A percentile compares a stretch with the other conserved stretches of the same genome.
Conservation (phyloP, 1,140 invertebrate species). For the Euschistus heros region DNA sequence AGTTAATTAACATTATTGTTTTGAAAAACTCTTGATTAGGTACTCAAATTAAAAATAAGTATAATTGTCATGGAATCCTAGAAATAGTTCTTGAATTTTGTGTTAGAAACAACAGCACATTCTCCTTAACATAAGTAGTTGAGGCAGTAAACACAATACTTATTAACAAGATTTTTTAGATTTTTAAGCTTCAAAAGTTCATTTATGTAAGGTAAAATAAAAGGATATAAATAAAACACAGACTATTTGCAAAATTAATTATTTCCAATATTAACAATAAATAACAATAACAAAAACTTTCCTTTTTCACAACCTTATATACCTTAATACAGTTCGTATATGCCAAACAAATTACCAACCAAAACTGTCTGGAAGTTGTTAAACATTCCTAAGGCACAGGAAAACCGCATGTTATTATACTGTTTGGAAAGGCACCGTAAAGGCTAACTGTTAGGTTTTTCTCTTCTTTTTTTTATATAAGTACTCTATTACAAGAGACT, state of each 20-base stretch:
- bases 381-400: conserved; percentile 16
- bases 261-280: conserved; percentile 13
- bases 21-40: too few relatives aligned
- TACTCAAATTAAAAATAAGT: too few relatives aligned
- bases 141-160: too few relatives aligned
- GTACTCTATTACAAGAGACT: conserved; percentile 8
- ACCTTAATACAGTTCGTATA: conserved; percentile 2
- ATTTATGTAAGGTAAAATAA: neutral
- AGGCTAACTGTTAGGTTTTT: neutral
- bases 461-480: neutral
- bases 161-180: too few relatives aligned
- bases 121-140: too few relatives aligned
- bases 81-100: too few relatives aligned
- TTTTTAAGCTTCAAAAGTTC: too few relatives aligned
- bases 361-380: conserved; percentile 8
- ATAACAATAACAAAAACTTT: conserved; percentile 18
- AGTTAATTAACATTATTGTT: too few relatives aligned
- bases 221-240: neutral
- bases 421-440: neutral
- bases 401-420: conserved; percentile 1
- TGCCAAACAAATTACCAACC: conserved; percentile 5
- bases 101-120: too few relatives aligned
- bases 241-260: conserved; percentile 13
- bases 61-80: too few relatives aligned
- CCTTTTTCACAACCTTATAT: conserved; percentile 7